These are phyloP conservation scores for Ypsolopha sequella DNA, from an alignment of 2,888 invertebrate species.

Conservation along the genomic window DNA sequence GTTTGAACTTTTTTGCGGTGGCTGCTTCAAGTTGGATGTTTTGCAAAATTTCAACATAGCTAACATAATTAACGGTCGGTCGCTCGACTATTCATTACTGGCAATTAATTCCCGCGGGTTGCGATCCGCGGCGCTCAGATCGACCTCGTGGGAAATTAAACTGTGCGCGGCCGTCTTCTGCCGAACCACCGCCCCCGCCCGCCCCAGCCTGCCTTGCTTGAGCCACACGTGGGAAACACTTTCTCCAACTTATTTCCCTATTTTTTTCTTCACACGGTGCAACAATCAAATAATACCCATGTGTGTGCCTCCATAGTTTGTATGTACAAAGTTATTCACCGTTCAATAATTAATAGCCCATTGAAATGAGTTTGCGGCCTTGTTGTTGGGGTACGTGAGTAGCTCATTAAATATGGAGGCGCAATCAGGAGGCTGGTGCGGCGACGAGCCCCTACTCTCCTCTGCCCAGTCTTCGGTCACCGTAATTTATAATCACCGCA, in stretches of 20 bases:
- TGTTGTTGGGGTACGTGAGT: conserved; percentile 44
- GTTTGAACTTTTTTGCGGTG: neutral
- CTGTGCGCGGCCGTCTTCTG: conserved; percentile 64
- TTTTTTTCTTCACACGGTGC: conserved; percentile 41
- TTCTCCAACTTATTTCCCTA: conserved; percentile 51
- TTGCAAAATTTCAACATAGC: conserved; percentile 10
- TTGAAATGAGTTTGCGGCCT: conserved; percentile 56
- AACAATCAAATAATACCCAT: conserved; percentile 9
- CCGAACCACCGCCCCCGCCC: conserved; percentile 32
- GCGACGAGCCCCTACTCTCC: conserved; percentile 38
- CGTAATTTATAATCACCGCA: conserved; percentile 16
- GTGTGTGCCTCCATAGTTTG: neutral
- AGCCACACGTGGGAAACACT: conserved; percentile 29
- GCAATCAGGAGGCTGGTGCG: conserved; percentile 51
- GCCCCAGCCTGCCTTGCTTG: conserved; percentile 19
- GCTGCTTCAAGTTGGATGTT: neutral
- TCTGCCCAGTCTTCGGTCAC: conserved; percentile 25
- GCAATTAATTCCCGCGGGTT: conserved; percentile 71
- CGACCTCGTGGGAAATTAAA: conserved; percentile 72
- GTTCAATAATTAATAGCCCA: conserved; percentile 45
- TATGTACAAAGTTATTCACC: neutral
- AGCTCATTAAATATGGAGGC: conserved; percentile 64
- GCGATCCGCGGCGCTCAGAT: conserved; percentile 65
- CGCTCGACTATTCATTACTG: conserved; percentile 70
- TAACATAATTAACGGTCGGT: conserved; percentile 64